Percentiles rank a stretch among this genome's conserved stretches.
These are phyloP conservation scores for Tympanoctomys barrerae DNA, from an alignment of 2,797 vertebrate species.

Conservation along the genomic window DNA sequence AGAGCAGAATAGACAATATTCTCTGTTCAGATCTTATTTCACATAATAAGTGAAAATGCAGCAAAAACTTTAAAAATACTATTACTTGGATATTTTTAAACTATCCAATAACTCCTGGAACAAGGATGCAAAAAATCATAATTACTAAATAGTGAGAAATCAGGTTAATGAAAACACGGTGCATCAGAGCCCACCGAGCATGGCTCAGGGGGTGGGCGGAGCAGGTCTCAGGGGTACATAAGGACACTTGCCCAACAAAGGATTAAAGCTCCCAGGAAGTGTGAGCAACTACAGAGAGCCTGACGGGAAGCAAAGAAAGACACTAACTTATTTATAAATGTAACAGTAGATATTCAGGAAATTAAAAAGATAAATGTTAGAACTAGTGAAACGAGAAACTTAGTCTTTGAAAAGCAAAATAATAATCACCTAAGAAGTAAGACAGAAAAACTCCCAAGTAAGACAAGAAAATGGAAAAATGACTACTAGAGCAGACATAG, in stretches of 20 bases:
- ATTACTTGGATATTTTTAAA: background rate
- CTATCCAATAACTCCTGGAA: background rate
- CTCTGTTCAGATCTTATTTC: background rate
- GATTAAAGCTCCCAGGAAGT: background rate
- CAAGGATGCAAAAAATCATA: background rate
- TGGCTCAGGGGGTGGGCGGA: background rate
- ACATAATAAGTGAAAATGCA: background rate
- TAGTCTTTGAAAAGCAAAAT: background rate
- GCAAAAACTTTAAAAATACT: background rate
- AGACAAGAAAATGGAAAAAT: background rate
- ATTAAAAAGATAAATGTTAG: background rate
- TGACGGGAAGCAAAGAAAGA: background rate
- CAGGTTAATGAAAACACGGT: background rate
- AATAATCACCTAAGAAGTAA: background rate
- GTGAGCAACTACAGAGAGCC: background rate
- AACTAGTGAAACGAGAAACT: background rate
- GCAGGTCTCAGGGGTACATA: background rate
- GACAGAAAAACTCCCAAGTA: background rate
- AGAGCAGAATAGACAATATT: background rate
- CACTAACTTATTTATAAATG: background rate
- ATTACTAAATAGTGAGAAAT: background rate
- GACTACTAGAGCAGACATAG: background rate
- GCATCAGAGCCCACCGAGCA: background rate
- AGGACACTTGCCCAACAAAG: background rate
- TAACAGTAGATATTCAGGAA: background rate